Conservation (phyloP, 2,797 vertebrate genomes). For the Helostoma temminkii region DNA sequence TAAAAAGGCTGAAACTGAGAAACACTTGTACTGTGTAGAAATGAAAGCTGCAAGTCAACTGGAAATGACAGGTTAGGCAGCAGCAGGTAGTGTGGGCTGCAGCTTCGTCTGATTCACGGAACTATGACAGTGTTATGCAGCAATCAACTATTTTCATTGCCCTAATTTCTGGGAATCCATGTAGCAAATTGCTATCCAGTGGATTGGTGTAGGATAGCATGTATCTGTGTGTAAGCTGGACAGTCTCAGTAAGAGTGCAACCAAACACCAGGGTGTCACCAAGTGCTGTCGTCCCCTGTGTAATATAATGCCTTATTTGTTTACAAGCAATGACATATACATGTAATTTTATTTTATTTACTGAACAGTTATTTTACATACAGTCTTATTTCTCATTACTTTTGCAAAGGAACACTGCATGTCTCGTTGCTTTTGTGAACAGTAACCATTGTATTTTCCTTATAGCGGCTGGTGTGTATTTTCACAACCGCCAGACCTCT, state of each 20-base stretch:
- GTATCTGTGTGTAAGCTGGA: conserved; percentile 76
- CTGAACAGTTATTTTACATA: conserved; percentile 81
- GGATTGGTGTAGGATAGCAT: conserved; percentile 52
- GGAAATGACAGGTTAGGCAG: conserved; percentile 43
- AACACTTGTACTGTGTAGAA: conserved; percentile 22
- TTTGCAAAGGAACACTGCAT: conserved; percentile 68
- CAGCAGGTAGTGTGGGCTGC: conserved; percentile 41
- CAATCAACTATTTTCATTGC: conserved; percentile 38
- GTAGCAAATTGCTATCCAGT: conserved; percentile 67
- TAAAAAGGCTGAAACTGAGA: conserved; percentile 32
- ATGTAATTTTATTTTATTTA: conserved; percentile 84
- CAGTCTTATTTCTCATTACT: conserved; percentile 68
- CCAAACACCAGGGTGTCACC: conserved; percentile 80
- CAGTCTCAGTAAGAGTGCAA: conserved; percentile 82
- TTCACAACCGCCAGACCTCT: conserved; percentile 54
- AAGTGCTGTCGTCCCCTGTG: conserved; percentile 81
- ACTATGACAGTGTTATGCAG: conserved; percentile 37
- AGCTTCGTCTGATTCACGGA: conserved; percentile 16
- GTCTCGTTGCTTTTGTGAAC: conserved; percentile 69
- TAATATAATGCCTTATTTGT: conserved; percentile 87
- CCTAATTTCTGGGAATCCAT: conserved; percentile 49
- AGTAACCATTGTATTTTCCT: conserved; percentile 66
- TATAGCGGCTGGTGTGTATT: conserved; percentile 63
- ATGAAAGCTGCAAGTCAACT: conserved; percentile 33
- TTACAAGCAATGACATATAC: conserved; percentile 85